Evolutionary conservation across 2,797 vertebrate genomes (phyloP), one percentile per base, ranked within the genome.

Genomic region (Cossypha niveicapilla): DNA sequence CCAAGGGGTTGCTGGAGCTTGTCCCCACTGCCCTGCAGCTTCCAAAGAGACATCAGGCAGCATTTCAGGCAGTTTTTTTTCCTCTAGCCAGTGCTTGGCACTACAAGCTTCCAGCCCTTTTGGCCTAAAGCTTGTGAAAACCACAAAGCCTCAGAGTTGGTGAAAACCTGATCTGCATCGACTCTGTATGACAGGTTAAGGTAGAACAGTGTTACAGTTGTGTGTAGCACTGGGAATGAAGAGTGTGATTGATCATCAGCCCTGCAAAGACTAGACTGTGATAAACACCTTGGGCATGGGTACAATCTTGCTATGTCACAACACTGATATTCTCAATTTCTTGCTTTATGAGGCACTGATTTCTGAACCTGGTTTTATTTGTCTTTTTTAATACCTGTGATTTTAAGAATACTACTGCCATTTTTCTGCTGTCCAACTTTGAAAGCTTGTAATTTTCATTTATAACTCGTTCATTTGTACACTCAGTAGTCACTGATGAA

Each of bases 121-220:
- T 50, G 58, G 35, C 54, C 28, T 35, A 14, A 61, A 48, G 34
- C 41, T 51, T 71, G 53, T 61, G 42, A 27, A 73, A 74, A n/a
- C 10, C 21, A 13, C 51, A 51, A 23, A 16, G 30, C 30, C 14
- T 73, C 17, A 13, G 34, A 62, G 15, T 4, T 39, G 6, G 53
- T 53, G 53, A 41, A 16, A 67, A 42, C 18, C 23, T 48, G 16
- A 9, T 34, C 19, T 48, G 18, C 34, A 2, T 25, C 0, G 2
- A 50, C 16, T 32, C 13, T 47, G 10, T 39, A 1, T 61, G 48
- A 47, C 19, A 21, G 37, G 51, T 65, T 8, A 50, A 51, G 45
- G 60, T 22, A n/a, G 54, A 76, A 45, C 28, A 18, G 13, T 23
- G 2, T 45, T 63, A 32, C 9, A 42, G 7, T 22, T 57, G 2